Evolutionary conservation across 2,113 vertebrate genomes (phyloP).

Genomic region (Syrmaticus mikado): DNA sequence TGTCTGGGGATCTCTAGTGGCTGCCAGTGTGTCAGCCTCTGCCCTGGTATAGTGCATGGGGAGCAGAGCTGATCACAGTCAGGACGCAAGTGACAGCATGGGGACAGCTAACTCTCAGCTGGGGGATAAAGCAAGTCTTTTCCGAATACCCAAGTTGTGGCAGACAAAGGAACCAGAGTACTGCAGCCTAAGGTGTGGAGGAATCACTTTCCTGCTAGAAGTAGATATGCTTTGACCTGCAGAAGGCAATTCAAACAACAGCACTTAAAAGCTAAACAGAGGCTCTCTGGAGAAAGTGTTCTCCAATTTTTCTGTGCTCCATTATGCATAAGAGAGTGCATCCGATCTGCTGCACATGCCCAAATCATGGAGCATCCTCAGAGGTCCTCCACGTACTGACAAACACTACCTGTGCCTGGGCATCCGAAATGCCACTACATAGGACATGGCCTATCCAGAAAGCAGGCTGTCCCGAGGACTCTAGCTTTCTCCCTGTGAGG

Average conservation of each 20-base stretch:
- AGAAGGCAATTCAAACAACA: background rate
- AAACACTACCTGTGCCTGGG: background rate
- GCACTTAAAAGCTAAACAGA: background rate
- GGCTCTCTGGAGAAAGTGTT: background rate
- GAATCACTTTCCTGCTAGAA: background rate
- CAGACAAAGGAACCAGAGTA: background rate
- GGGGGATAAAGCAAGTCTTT: background rate
- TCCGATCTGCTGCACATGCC: background rate
- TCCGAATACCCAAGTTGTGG: background rate
- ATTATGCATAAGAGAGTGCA: background rate
- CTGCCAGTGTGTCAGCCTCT: conserved; percentile 8
- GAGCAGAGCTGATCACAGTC: background rate
- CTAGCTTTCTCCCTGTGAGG: background rate
- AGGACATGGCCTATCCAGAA: background rate
- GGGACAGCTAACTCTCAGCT: background rate
- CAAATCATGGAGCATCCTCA: background rate
- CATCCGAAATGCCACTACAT: fast-evolving
- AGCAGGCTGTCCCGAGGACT: background rate
- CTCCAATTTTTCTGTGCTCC: background rate
- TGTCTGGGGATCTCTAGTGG: background rate
- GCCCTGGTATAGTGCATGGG: background rate
- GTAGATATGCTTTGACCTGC: background rate
- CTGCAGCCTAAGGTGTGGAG: background rate
- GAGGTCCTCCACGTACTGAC: background rate
- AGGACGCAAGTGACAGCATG: background rate